Evolutionary conservation across 1,140 invertebrate genomes (phyloP).

Genomic region (Nixonia krombeini): DNA sequence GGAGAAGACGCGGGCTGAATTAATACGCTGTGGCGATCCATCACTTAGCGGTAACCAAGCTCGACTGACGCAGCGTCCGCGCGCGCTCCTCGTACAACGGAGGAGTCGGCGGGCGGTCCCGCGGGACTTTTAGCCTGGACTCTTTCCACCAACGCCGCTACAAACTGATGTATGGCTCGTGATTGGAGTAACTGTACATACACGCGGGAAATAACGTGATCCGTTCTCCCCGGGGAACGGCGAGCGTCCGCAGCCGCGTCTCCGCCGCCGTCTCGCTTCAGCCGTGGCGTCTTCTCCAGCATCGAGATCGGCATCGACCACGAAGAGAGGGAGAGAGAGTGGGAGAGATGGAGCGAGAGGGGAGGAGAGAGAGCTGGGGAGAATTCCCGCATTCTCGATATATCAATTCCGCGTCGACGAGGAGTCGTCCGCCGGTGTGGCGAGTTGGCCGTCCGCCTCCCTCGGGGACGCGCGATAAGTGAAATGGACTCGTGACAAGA

Average conservation of each 20-base stretch:
- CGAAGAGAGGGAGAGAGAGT: neutral
- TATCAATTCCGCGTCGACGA: conserved; percentile 56
- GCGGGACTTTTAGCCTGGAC: conserved; percentile 56
- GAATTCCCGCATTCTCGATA: conserved; percentile 37
- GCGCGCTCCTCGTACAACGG: neutral
- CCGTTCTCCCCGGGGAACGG: conserved; percentile 8
- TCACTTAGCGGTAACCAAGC: conserved; percentile 41
- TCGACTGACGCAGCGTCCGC: neutral
- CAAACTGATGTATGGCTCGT: conserved; percentile 60
- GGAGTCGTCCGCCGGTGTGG: conserved; percentile 16
- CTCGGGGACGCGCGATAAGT: conserved; percentile 49
- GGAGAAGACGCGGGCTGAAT: conserved; percentile 14
- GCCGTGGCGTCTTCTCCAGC: conserved; percentile 10
- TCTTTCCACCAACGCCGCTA: conserved; percentile 38
- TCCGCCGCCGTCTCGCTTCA: neutral
- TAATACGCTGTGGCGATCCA: conserved; percentile 44
- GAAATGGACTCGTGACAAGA: conserved; percentile 52
- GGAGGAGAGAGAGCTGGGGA: neutral
- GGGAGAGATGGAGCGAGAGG: too few species aligned
- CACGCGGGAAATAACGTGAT: conserved; percentile 28
- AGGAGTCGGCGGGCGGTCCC: conserved; percentile 28
- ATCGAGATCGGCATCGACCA: conserved; percentile 14
- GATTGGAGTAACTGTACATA: conserved; percentile 61
- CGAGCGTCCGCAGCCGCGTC: conserved; percentile 3
- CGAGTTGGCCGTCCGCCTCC: conserved; percentile 30